Base-by-base conservation (phyloP, 2,888 invertebrate species). In the Phoenoteleia sp. region DNA sequence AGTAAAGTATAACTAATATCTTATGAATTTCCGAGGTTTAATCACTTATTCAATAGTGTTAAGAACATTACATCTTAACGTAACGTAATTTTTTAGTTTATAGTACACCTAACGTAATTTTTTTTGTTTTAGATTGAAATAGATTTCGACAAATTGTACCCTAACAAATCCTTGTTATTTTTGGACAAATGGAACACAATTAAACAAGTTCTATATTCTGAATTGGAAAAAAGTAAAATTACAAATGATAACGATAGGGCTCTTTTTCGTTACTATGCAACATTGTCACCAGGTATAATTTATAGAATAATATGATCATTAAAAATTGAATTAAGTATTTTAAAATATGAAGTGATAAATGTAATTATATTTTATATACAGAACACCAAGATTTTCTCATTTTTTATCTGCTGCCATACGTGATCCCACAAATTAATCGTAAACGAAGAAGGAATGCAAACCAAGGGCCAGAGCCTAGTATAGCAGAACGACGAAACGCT, bases 141-240 rank as follows among this genome's bases (percentile, higher is more conserved):
- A 15, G 80, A 80, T 58, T 80, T 80, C 39, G 64, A 80, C 11
- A 29, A 11, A 15, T 19, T 74, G 7, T 23, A 80, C n/a, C 72
- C 64, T 3, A 29, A 52, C 47, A 80, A 74, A 66, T 11, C 11
- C 13, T 23, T 27, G 1, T 27, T 7, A 23, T 58, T 72, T 15
- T 5, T 56, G 13, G 49, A 56, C 7, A 72, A 56, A 15, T 74
- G 74, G 67, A 23, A 62, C 1, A 52, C 6, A 23, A 74, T 62
- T 4, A 62, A 49, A 27, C 15, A 62, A 13, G 39, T 74, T 36
- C 4, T 62, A 19, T 19, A 21, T 7, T 25, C 15, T 15, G 62
- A 74, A n/a, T 25, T 74, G 6, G 5, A 60, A 39, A 62, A 74
- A 52, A 25, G 52, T 13, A 21, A 13, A 6, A 74, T 74, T 25